phyloP scores from a whole-genome alignment of 2,888 invertebrate genomes.

The Eudemis profundana region DNA sequence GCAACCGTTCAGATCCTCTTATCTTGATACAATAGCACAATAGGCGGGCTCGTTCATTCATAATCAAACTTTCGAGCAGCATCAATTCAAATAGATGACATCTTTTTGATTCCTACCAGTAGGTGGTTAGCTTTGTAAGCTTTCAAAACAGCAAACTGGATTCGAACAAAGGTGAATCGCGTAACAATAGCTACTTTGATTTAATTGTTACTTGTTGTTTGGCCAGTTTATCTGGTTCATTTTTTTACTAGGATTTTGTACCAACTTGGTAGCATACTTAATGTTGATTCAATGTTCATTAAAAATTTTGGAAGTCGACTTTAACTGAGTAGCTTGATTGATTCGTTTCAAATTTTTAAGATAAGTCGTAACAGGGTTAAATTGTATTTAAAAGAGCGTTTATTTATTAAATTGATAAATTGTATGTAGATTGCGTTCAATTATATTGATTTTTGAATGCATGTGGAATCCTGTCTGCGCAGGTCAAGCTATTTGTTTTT shows the following conservation, averaged over 20 bases:
- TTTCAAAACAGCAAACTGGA: conserved; percentile 31
- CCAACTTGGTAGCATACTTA: too few relatives aligned
- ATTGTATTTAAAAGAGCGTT: too few relatives aligned
- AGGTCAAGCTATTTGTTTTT: too few relatives aligned
- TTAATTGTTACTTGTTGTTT: conserved; percentile 9
- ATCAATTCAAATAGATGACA: conserved; percentile 34
- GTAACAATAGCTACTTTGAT: conserved; percentile 31
- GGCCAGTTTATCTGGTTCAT: conserved; percentile 1
- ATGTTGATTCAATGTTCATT: background rate
- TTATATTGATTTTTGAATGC: too few relatives aligned
- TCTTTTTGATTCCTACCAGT: conserved; percentile 30
- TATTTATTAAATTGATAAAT: too few relatives aligned
- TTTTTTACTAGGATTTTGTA: background rate
- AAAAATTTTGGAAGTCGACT: too few relatives aligned
- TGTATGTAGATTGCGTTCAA: too few relatives aligned
- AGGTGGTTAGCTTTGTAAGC: conserved; percentile 15
- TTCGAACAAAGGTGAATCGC: conserved; percentile 21
- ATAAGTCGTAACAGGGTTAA: too few relatives aligned
- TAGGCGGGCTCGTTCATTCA: conserved; percentile 26
- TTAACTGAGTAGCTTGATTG: too few relatives aligned
- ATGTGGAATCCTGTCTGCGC: too few relatives aligned
- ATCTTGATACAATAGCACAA: conserved; percentile 32
- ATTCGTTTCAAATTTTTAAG: too few relatives aligned
- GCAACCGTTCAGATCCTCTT: conserved; percentile 4
- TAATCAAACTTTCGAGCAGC: conserved; percentile 33